phyloP scores from a whole-genome alignment of 1,140 invertebrate genomes.

The Anoplolepis gracilipes region DNA sequence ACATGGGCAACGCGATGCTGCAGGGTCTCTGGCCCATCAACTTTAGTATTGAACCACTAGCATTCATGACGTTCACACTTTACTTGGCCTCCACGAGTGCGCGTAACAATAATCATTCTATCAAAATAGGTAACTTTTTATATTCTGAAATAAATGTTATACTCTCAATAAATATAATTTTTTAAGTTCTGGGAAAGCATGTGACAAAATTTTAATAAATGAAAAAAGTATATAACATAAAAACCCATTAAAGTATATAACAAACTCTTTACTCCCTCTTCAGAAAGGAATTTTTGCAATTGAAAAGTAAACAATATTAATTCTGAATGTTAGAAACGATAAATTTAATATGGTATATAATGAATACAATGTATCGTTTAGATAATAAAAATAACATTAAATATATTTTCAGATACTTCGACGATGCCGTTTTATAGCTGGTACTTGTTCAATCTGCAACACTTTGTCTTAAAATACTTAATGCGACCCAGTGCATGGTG shows the following conservation, averaged over 20 bases:
- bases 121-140: slow-evolving; percentile 77
- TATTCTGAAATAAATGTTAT: no score
- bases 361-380: background rate
- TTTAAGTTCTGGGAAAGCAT: background rate
- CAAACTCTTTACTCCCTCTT: no score
- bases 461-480: slow-evolving; percentile 82
- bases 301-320: slow-evolving; percentile 17
- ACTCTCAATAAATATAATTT: background rate
- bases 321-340: background rate
- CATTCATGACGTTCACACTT: slow-evolving; percentile 82
- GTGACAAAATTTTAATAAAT: background rate
- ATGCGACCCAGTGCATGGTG: slow-evolving; percentile 79
- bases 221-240: background rate
- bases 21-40: slow-evolving; percentile 83
- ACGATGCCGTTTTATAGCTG: slow-evolving; percentile 78
- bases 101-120: slow-evolving; percentile 81
- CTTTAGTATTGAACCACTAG: slow-evolving; percentile 81
- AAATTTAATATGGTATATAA: background rate
- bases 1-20: slow-evolving; percentile 81
- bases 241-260: background rate
- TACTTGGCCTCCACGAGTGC: slow-evolving; percentile 75
- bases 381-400: background rate
- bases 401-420: slow-evolving; percentile 76
- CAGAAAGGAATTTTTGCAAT: background rate
- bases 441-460: slow-evolving; percentile 83